Conservation (phyloP, 2,797 vertebrate species). For the Mycteria americana region DNA sequence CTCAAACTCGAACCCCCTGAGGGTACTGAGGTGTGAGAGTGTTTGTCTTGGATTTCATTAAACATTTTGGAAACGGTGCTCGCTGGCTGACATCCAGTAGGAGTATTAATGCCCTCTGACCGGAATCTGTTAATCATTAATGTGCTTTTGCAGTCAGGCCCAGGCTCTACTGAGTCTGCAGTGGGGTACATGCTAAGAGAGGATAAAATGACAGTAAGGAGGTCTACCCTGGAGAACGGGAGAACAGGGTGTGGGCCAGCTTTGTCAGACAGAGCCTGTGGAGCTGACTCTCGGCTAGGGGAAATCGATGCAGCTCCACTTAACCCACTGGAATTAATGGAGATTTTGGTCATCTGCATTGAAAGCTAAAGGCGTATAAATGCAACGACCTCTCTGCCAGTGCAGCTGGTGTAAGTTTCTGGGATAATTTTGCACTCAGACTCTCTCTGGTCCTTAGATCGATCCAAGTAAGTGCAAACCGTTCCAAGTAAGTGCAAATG, state of each 20-base stretch:
- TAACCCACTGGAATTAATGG: not conserved
- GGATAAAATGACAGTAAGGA: not conserved
- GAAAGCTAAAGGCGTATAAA: not conserved
- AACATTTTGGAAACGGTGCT: not conserved
- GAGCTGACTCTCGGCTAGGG: not conserved
- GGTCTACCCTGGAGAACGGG: not conserved
- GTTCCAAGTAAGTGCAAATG: constrained; percentile 10
- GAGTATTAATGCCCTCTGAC: constrained; percentile 25
- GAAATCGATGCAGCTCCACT: not conserved
- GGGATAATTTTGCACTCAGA: constrained; percentile 3
- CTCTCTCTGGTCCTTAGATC: not conserved
- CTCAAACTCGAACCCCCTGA: not conserved
- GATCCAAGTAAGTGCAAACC: not conserved
- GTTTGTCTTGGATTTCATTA: constrained; percentile 27
- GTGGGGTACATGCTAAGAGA: not conserved
- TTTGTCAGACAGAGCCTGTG: not conserved
- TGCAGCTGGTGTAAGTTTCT: constrained; percentile 21
- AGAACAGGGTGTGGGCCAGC: not conserved
- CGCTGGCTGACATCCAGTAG: constrained; percentile 13
- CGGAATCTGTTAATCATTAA: constrained; percentile 37
- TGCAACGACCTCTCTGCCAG: not conserved
- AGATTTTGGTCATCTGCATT: not conserved
- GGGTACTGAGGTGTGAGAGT: constrained; percentile 31
- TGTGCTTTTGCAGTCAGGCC: not conserved
- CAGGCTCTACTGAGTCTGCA: rapidly evolving